Percentiles rank a stretch among this genome's conserved stretches.
These are phyloP conservation scores for Nyleta sp. DNA, from an alignment of 2,888 invertebrate genomes.

Conservation along the genomic window DNA sequence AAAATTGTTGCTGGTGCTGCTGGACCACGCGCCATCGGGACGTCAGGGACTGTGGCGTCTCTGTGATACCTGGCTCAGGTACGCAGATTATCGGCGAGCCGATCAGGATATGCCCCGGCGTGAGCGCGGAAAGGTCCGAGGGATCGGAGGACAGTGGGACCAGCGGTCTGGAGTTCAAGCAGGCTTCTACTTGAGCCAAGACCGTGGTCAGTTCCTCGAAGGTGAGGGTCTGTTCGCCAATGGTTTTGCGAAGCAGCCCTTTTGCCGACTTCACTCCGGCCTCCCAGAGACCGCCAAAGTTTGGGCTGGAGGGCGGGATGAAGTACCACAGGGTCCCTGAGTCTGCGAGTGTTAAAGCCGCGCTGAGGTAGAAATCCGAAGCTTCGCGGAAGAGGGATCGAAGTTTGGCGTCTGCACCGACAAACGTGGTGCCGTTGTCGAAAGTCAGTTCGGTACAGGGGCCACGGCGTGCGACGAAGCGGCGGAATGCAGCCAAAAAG, in stretches of 20 bases:
- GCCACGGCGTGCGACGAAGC: conserved; percentile 1
- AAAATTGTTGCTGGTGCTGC: too few relatives aligned
- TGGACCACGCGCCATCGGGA: too few relatives aligned
- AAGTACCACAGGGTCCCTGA: not conserved
- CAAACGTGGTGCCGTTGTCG: conserved; percentile 18
- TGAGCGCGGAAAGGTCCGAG: not conserved
- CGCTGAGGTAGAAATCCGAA: too few relatives aligned
- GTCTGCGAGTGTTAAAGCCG: not conserved
- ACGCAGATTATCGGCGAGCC: too few relatives aligned
- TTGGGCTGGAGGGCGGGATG: not conserved
- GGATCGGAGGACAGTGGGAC: not conserved
- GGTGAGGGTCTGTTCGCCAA: not conserved
- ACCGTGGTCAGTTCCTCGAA: conserved; percentile 12
- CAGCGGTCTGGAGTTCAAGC: conserved; percentile 3
- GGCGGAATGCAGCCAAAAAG: conserved; percentile 9
- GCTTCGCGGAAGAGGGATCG: too few relatives aligned
- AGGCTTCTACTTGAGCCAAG: conserved; percentile 2
- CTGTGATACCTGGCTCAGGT: too few relatives aligned
- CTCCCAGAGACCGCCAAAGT: conserved; percentile 14
- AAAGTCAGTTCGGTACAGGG: not conserved
- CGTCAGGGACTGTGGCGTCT: too few relatives aligned
- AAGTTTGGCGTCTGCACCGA: not conserved
- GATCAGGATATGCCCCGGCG: conserved; percentile 3
- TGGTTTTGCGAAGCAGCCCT: not conserved
- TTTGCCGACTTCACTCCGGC: conserved; percentile 14